Base-by-base conservation (phyloP, 1,140 invertebrate species). In the Hermatobates lingyangjiaoensis region DNA sequence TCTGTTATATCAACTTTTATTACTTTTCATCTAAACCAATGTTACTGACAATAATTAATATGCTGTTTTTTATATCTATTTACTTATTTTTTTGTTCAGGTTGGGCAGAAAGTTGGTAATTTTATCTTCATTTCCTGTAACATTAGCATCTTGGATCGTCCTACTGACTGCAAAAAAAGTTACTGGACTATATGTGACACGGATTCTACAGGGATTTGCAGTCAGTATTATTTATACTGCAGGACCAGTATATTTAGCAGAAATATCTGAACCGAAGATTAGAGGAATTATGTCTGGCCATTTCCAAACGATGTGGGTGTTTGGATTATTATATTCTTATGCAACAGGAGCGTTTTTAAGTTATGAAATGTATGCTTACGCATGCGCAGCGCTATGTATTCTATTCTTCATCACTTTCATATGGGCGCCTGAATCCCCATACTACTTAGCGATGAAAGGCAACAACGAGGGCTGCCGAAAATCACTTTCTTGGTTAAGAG, bases 161-260 rank as follows among this genome's bases (percentile, higher is more conserved):
- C 68, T 68, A 12, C 68, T 69, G 10, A 66, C 75, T 0, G 69
- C 52, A 15, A 51, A 27, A 10, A 52, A 56, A 7, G 42, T 66
- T 48, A 69, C 76, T 12, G 62, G 82, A 18, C 79, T 82, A n/a
- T 62, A 56, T 45, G 42, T 59, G n/a, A 57, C 56, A 14, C 44
- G 56, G 45, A 27, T 59, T 27, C 46, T 62, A 10, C 48, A 55
- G 24, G 87, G 87, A 20, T 60, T 87, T 10, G 76, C 73, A 2
- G 70, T 83, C 2, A 82, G 84, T 1, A 74, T 83, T 57, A 68
- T 80, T 0, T 86, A 83, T 63, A 81, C 85, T 0, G 74, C 79
- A 12, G 71, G 79, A 2, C 86, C 86, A 0, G 82, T 90, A 72
- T 93, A 91, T 64, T 75, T 86, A 50, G 85, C 84, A 24, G 87